Base-by-base conservation (phyloP, 1,140 invertebrate species). In the Hydropsyche tenuis region DNA sequence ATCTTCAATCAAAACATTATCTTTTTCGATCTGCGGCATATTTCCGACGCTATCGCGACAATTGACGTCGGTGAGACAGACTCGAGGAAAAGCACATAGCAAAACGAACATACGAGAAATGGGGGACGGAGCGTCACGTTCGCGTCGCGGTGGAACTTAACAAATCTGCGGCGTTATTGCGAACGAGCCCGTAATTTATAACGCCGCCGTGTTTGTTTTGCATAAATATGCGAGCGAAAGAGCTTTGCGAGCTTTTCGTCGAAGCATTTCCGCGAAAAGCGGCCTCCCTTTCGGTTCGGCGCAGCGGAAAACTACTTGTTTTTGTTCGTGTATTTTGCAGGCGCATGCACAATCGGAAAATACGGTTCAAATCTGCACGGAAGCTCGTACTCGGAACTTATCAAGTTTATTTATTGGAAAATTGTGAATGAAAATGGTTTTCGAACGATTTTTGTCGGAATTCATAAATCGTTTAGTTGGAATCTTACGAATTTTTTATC, bases 121-220 rank as follows among this genome's bases (percentile, higher is more conserved):
- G 30, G 30, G 22, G 9, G 11, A 20, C 25, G 51, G 18, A 2
- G 51, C 23, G 56, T 60, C 56, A 60, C 56, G 56, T 60, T 27
- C 42, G 42, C 45, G 18, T 27, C 12, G 46, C 46, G 51, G 74
- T 27, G 63, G 70, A 68, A 73, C 74, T 75, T 73, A 73, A 75
- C 74, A 75, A 75, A 75, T 75, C 71, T 69, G 42, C 65, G 65
- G 74, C 60, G 71, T 75, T 75, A 75, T 75, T 75, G 74, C 56
- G 65, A 75, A 75, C 71, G 74, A 73, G 70, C 71, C 30, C 66
- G 70, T 65, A 73, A 75, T 75, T 75, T 75, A 75, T 73, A 75
- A 75, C 74, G 65, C 63, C 70, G 56, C 74, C 71, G 65, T 75
- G 74, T 75, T 73, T 75, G 74, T 69, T 75, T 73, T 75, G 74